Percentiles rank a stretch among this genome's conserved stretches.
phyloP scores from a whole-genome alignment of 2,797 vertebrate species.

The Halcyon leucocephala region DNA sequence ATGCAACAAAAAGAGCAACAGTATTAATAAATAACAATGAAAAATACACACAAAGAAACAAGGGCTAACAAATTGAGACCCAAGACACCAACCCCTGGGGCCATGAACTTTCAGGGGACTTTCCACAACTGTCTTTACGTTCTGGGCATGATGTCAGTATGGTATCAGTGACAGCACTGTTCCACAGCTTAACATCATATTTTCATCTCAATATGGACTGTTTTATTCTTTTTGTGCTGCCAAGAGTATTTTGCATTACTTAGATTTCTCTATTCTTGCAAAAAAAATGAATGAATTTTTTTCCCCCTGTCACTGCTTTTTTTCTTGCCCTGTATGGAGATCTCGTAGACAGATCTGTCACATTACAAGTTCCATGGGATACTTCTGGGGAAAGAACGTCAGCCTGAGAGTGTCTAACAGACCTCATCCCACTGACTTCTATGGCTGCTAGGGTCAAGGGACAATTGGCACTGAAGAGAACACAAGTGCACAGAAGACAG shows the following conservation, averaged over 20 bases:
- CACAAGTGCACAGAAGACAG: neutral
- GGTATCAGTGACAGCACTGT: neutral
- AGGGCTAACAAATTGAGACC: too few relatives aligned
- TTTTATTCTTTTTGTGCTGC: neutral
- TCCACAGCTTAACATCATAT: neutral
- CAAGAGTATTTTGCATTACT: neutral
- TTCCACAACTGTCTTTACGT: too few relatives aligned
- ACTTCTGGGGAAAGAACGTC: neutral
- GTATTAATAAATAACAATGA: too few relatives aligned
- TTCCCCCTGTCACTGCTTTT: neutral
- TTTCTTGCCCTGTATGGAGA: neutral
- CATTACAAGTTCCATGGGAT: neutral
- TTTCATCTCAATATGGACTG: neutral
- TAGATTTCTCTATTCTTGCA: neutral
- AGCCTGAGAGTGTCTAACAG: neutral
- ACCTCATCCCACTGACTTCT: neutral
- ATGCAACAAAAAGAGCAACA: too few relatives aligned
- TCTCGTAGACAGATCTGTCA: neutral
- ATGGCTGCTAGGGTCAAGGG: neutral
- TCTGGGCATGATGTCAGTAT: too few relatives aligned
- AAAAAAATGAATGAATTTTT: neutral
- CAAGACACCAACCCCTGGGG: too few relatives aligned
- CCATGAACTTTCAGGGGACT: too few relatives aligned
- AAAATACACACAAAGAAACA: too few relatives aligned
- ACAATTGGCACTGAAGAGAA: neutral